Percentiles rank a stretch among this genome's conserved stretches.
phyloP scores from a whole-genome alignment of 1,140 invertebrate species.

The Tetranychus cinnabarinus region DNA sequence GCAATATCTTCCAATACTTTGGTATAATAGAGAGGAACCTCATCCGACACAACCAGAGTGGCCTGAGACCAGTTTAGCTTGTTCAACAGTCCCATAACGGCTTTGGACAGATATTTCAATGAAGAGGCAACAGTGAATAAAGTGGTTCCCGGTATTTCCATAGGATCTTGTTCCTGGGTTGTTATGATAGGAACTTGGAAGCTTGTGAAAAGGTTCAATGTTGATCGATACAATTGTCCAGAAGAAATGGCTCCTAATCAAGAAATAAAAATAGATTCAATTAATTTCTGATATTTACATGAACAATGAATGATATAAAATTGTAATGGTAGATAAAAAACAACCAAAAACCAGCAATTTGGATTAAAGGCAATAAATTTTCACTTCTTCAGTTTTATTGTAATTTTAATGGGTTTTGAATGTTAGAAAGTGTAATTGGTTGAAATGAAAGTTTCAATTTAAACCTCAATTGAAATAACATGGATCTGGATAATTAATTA shows the following conservation, averaged over 20 bases:
- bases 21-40: not conserved
- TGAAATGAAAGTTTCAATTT: too few species aligned
- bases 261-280: too few species aligned
- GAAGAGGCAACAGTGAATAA: not conserved
- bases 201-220: not conserved
- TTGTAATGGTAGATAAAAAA: too few species aligned
- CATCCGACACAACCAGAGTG: not conserved
- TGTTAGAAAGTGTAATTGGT: too few species aligned
- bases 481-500: too few species aligned
- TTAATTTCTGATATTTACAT: too few species aligned
- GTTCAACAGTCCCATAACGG: not conserved
- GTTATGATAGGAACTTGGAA: not conserved
- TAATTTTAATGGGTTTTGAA: too few species aligned
- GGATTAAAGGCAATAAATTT: too few species aligned
- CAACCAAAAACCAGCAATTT: too few species aligned
- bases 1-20: conserved; percentile 1
- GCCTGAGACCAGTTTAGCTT: not conserved
- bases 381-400: too few species aligned
- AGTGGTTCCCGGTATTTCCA: not conserved
- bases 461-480: too few species aligned
- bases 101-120: conserved; percentile 1
- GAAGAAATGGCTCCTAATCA: not conserved
- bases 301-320: too few species aligned
- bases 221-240: not conserved
- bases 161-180: not conserved